These are phyloP conservation scores for Epinotia demarniana DNA, from an alignment of 2,888 invertebrate species.

Conservation along the genomic window DNA sequence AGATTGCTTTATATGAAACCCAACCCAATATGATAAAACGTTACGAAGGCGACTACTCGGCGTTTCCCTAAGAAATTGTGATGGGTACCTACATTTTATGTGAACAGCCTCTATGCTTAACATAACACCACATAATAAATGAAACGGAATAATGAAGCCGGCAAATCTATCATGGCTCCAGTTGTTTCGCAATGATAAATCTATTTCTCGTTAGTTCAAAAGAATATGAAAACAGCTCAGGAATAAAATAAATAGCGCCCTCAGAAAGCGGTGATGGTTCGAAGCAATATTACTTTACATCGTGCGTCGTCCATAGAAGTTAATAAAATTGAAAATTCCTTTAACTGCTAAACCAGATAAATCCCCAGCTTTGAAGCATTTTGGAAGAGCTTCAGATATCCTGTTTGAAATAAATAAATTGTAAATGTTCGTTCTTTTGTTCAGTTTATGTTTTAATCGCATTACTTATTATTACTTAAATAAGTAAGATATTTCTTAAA, in stretches of 20 bases:
- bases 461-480: background rate
- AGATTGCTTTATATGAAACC: background rate
- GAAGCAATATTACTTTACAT: conserved; percentile 9
- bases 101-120: background rate
- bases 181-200: conserved; percentile 36
- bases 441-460: background rate
- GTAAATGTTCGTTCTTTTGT: background rate
- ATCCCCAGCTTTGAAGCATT: background rate
- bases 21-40: background rate
- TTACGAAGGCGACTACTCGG: background rate
- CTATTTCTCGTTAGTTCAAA: conserved; percentile 32
- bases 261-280: conserved; percentile 26
- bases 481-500: background rate
- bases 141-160: conserved; percentile 26
- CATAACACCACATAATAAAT: conserved; percentile 8
- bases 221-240: conserved; percentile 39
- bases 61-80: background rate
- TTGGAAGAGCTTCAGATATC: background rate
- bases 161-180: conserved; percentile 30
- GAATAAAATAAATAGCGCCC: conserved; percentile 13
- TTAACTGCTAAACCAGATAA: background rate
- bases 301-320: background rate
- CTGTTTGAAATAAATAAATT: background rate
- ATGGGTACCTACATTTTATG: background rate
- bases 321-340: background rate